Percentiles rank a stretch among this genome's conserved stretches.
phyloP scores from a whole-genome alignment of 2,888 invertebrate species.

The Orthosia gracilis region DNA sequence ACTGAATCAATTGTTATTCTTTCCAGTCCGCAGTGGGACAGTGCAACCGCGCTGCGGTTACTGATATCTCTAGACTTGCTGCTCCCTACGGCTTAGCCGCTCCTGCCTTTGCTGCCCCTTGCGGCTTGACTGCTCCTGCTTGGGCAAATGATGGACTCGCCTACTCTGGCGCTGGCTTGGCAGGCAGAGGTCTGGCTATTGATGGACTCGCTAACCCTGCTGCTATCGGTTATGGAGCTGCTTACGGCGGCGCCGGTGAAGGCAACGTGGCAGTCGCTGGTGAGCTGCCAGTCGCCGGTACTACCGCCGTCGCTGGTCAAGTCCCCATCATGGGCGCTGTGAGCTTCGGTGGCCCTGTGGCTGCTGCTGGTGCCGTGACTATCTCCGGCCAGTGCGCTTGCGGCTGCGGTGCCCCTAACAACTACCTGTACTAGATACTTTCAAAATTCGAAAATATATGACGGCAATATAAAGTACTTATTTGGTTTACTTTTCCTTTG shows the following conservation, averaged over 20 bases:
- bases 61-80: constrained; percentile 24
- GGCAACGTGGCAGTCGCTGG: constrained; percentile 61
- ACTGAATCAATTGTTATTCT: not conserved
- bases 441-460: too few species aligned
- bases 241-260: constrained; percentile 55
- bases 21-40: constrained; percentile 41
- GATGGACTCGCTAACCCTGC: constrained; percentile 11
- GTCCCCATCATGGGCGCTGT: constrained; percentile 34
- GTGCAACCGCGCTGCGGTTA: constrained; percentile 41
- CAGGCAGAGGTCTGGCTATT: constrained; percentile 3
- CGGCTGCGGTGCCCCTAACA: constrained; percentile 41
- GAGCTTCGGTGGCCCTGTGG: not conserved
- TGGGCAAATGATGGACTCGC: constrained; percentile 16
- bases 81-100: constrained; percentile 16
- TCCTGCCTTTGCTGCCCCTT: not conserved
- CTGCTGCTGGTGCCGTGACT: constrained; percentile 65
- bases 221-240: constrained; percentile 26
- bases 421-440: too few species aligned
- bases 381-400: constrained; percentile 67
- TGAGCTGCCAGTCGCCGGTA: constrained; percentile 64
- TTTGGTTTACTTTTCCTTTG: too few species aligned
- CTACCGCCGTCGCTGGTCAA: constrained; percentile 60
- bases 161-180: constrained; percentile 1
- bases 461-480: too few species aligned
- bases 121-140: constrained; percentile 3